Evolutionary conservation across 2,797 vertebrate genomes (phyloP).

Genomic region (Takifugu rubripes): DNA sequence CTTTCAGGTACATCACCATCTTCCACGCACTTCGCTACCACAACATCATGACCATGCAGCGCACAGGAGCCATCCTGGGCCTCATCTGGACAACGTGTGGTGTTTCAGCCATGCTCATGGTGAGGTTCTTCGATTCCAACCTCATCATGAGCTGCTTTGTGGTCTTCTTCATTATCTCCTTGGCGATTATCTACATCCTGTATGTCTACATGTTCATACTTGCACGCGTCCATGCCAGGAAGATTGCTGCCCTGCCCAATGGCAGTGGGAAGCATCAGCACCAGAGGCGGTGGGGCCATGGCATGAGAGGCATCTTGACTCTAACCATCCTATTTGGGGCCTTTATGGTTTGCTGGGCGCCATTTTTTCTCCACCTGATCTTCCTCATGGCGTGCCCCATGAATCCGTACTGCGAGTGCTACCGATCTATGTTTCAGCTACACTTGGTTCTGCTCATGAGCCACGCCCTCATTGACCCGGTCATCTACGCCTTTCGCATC

Average conservation of each 20-base stretch:
- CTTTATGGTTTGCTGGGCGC: constrained; percentile 91
- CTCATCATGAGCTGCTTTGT: constrained; percentile 85
- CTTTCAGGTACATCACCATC: constrained; percentile 86
- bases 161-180: constrained; percentile 80
- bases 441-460: constrained; percentile 89
- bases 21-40: constrained; percentile 92
- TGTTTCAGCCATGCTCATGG: constrained; percentile 78
- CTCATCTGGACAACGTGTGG: constrained; percentile 85
- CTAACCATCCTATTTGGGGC: constrained; percentile 91
- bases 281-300: constrained; percentile 56
- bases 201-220: constrained; percentile 93
- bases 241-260: constrained; percentile 77
- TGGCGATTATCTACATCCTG: constrained; percentile 85
- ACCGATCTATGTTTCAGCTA: constrained; percentile 88
- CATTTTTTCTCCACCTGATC: constrained; percentile 89
- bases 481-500: constrained; percentile 93
- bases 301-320: constrained; percentile 85
- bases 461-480: constrained; percentile 88
- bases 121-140: constrained; percentile 78
- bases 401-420: constrained; percentile 94
- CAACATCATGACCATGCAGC: constrained; percentile 86
- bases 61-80: constrained; percentile 70
- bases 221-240: constrained; percentile 85
- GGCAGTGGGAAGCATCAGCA: constrained; percentile 18
- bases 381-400: constrained; percentile 84